Percentiles rank a stretch among this genome's conserved stretches.
Conservation (phyloP, 2,797 vertebrate genomes). For the Sternotherus odoratus region DNA sequence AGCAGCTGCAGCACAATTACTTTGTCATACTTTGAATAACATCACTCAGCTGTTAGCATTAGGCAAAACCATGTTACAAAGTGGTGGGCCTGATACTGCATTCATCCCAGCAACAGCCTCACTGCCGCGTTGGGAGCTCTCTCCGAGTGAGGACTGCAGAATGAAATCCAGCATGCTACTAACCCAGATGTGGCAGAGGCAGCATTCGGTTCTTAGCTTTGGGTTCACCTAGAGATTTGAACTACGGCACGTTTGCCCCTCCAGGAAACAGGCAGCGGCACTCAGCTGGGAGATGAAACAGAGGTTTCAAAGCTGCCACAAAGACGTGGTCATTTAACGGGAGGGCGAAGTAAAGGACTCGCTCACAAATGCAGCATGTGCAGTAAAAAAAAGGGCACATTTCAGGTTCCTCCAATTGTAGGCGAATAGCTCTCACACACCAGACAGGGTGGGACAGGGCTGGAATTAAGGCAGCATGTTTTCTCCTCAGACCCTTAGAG, state of each 20-base stretch:
- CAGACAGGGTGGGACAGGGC: background rate
- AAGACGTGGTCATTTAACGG: background rate
- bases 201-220: background rate
- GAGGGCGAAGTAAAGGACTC: background rate
- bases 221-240: background rate
- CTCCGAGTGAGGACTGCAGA: background rate
- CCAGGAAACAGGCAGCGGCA: background rate
- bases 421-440: background rate
- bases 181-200: background rate
- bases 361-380: background rate
- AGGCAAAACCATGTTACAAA: background rate
- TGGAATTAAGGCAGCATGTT: background rate
- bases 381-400: background rate
- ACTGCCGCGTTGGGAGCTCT: background rate
- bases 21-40: background rate
- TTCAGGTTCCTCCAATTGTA: background rate
- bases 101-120: background rate
- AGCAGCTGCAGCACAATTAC: background rate
- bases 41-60: background rate
- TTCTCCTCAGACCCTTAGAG: background rate
- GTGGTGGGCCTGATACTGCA: rapidly evolving
- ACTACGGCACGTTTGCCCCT: background rate
- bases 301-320: background rate
- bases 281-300: background rate
- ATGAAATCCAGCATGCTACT: background rate